Evolutionary conservation across 2,113 vertebrate species (phyloP), one percentile per base, ranked within the genome.

Genomic region (Cyanistes caeruleus): DNA sequence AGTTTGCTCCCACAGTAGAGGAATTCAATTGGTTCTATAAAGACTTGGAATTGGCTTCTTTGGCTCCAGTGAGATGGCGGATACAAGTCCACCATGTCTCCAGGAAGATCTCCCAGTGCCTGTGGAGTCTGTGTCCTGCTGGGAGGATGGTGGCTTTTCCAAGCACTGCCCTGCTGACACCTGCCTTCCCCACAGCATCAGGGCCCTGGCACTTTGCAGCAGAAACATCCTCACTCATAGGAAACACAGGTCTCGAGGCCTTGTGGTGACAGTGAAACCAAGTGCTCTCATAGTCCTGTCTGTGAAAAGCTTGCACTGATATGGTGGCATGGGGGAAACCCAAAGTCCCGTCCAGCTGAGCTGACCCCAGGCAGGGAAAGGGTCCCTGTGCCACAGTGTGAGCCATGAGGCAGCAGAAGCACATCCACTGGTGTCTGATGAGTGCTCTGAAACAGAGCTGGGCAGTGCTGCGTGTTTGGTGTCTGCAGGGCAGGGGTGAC

Each of bases 131-230:
- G 17, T 74, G 5, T 49, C 44, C 33, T 76, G 30, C 60, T 74
- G 33, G 35, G 70, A 89, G 60, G 27, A 51, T 62, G 86, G 79
- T 63, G 60, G 3, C 5, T 2, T 76, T 82, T 37, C n/a, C 70
- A 62, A 28, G 58, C 35, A 31, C 3, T 69, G 23, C 25, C 46
- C 85, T 76, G 67, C 31, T 64, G 60, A 10, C 65, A 64, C 13
- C 56, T 65, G 52, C 77, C 44, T 60, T 39, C 39, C 81, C 48
- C 11, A 1, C 72, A 58, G 53, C 37, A 17, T 24, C 46, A 13
- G 64, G 28, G 37, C 41, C 0, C 3, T 0, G 1, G 17, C 0
- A 0, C 49, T n/a, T 56, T 3, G 19, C 75, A 80, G 74, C 41
- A 23, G n/a, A 39, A 84, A 35, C 16, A 1, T 80, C 65, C 43